A percentile compares a stretch with the other conserved stretches of the same genome.
phyloP scores from a whole-genome alignment of 2,797 vertebrate species.

The Crocidura indochinensis region DNA sequence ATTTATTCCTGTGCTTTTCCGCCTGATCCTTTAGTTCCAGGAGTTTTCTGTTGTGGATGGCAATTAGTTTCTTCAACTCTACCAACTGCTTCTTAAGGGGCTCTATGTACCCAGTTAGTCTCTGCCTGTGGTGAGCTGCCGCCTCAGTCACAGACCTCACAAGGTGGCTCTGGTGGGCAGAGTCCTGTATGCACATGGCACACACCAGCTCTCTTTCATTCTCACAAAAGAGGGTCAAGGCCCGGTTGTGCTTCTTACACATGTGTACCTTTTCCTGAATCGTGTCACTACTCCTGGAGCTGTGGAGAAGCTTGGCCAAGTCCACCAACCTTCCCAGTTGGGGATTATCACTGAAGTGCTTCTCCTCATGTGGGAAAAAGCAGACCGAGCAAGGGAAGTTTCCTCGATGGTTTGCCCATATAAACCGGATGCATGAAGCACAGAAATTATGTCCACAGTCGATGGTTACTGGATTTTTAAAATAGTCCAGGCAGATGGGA shows the following conservation, averaged over 20 bases:
- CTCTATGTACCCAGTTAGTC: not conserved
- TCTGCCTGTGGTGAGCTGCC: not conserved
- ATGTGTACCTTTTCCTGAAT: no score
- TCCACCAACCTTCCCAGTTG: conserved; percentile 1
- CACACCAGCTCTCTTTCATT: no score
- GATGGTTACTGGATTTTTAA: not conserved
- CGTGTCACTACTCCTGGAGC: no score
- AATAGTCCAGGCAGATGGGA: not conserved
- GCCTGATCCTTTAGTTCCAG: not conserved
- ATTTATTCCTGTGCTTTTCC: not conserved
- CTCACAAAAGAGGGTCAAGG: not conserved
- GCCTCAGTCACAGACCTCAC: conserved; percentile 84
- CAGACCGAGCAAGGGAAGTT: not conserved
- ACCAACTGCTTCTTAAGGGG: not conserved
- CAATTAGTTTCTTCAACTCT: not conserved
- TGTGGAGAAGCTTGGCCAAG: not conserved
- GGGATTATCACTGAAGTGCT: conserved; percentile 89
- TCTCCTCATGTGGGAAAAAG: conserved; percentile 67
- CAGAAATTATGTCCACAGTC: not conserved
- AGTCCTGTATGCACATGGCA: not conserved
- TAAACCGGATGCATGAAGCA: not conserved
- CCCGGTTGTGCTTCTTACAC: not conserved
- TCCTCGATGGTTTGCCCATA: not conserved
- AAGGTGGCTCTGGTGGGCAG: conserved; percentile 89
- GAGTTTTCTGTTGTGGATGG: not conserved